phyloP scores from a whole-genome alignment of 1,140 invertebrate genomes.

The Bombus affinis region DNA sequence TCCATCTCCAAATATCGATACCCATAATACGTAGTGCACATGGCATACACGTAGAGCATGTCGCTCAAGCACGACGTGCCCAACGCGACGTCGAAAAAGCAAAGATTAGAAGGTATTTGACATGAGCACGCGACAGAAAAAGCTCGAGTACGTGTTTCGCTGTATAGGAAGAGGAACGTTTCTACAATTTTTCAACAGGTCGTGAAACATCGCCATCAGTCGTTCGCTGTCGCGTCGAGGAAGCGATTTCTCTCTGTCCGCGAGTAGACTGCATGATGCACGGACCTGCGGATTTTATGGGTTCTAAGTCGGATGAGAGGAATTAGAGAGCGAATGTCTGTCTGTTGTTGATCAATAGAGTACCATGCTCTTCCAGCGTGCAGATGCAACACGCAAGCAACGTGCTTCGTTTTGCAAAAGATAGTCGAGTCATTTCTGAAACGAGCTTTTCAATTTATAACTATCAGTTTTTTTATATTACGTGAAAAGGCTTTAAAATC shows the following conservation, averaged over 20 bases:
- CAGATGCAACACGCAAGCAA: not conserved
- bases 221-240: conserved; percentile 35
- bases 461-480: not conserved
- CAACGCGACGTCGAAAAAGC: not conserved
- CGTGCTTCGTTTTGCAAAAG: not conserved
- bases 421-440: not conserved
- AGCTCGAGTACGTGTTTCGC: not conserved
- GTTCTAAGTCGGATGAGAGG: conserved; percentile 21
- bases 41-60: no score
- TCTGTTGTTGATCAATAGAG: conserved; percentile 10
- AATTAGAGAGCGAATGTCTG: conserved; percentile 19
- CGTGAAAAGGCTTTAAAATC: not conserved
- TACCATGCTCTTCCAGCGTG: not conserved
- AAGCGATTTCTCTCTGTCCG: conserved; percentile 39
- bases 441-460: not conserved
- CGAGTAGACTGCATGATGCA: conserved; percentile 21
- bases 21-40: no score
- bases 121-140: not conserved
- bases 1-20: no score
- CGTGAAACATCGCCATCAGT: conserved; percentile 24
- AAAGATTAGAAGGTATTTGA: not conserved
- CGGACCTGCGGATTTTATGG: conserved; percentile 15
- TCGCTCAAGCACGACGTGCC: no score
- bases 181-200: conserved; percentile 4
- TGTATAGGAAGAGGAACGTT: conserved; percentile 2